phyloP scores from a whole-genome alignment of 2,113 vertebrate genomes.

The Nannospalax galili region DNA sequence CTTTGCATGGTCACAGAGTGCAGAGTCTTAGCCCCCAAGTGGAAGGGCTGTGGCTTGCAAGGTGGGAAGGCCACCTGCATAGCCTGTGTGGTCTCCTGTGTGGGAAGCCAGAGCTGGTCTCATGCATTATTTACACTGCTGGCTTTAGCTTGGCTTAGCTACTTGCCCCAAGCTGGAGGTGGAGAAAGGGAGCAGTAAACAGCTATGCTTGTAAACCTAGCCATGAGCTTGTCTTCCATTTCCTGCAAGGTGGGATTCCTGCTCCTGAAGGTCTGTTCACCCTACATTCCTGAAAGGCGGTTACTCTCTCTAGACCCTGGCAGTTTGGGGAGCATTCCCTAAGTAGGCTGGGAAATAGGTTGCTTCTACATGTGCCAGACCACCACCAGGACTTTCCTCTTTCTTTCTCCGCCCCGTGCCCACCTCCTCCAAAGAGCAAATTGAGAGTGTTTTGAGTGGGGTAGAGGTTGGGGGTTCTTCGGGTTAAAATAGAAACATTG shows the following conservation, averaged over 20 bases:
- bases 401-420: background rate
- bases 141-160: background rate
- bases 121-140: background rate
- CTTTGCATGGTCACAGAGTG: background rate
- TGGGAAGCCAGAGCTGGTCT: constrained; percentile 1
- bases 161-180: background rate
- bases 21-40: background rate
- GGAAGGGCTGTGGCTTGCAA: background rate
- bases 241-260: background rate
- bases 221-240: background rate
- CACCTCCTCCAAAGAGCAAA: background rate
- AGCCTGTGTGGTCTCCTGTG: background rate
- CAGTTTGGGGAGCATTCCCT: background rate
- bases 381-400: background rate
- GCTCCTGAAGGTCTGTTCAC: background rate
- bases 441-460: background rate
- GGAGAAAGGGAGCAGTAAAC: background rate
- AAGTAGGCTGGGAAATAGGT: background rate
- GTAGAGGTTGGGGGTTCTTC: background rate
- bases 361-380: background rate
- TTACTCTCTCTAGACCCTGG: background rate
- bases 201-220: background rate
- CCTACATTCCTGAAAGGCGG: background rate
- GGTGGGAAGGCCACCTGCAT: background rate
- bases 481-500: too few relatives aligned